Base-by-base conservation (phyloP, 2,113 vertebrate genomes). In the Pomatorhinus ruficollis region DNA sequence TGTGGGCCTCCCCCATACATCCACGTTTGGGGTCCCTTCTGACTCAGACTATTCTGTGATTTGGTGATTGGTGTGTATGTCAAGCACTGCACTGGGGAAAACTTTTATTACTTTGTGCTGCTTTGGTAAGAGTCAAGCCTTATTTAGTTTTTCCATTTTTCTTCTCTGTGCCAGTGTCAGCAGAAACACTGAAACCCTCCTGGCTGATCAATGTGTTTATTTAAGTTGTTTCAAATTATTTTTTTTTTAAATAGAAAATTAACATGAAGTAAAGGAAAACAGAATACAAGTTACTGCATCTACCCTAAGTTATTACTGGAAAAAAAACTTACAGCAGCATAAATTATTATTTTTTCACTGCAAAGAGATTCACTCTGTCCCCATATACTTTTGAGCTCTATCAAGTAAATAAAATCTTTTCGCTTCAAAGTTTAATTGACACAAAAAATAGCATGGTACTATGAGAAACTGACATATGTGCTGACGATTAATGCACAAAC, bases 211-310 rank as follows among this genome's bases (percentile, higher is more conserved):
- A 57, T 7, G 0, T 93, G 83, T 95, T 97, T 96, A 61, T 92
- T 97, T 94, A 96, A 96, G 28, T 95, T 88, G 68, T 93, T 96
- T 93, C 94, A 85, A 97, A 95, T 86, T 72, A 79, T 19, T 11
- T 64, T 83, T 44, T 79, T 92, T 39, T 90, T 0, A 24, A 92
- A 94, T 68, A 93, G 49, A 89, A 95, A 88, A 95, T 89, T 91
- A 95, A 61, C 74, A 85, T 3, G 0, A 94, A 81, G 35, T 60
- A 69, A 95, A 95, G 66, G 84, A 94, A 96, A 97, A 93, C 75
- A 87, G 70, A 91, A 92, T 91, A 84, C 69, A 91, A 82, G 49
- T 96, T 91, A 77, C n/a, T 93, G 57, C 61, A 82, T 45, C 75
- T 76, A 44, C 40, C 13, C 59, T 47, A 54, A 72, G 63, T 79